Evolutionary conservation across 2,888 invertebrate genomes (phyloP).

Genomic region (Erpobdella octoculata): DNA sequence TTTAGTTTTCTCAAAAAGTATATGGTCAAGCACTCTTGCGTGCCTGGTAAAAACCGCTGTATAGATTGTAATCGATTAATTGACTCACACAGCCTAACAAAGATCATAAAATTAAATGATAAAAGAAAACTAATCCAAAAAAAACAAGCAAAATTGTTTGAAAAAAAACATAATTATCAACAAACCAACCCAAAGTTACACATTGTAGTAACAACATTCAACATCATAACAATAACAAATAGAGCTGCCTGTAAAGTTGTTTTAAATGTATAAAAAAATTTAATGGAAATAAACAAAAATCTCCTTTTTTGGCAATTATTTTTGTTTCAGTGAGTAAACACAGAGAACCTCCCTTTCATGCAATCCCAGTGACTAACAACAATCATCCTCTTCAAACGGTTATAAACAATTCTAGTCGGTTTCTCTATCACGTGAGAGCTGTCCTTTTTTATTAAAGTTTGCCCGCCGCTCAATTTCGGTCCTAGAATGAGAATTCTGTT

Average conservation of each 20-base stretch:
- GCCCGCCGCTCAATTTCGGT: neutral
- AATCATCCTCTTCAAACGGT: neutral
- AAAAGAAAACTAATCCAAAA: too few species aligned
- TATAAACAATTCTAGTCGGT: neutral
- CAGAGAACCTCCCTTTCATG: neutral
- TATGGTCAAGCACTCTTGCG: too few species aligned
- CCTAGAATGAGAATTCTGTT: neutral
- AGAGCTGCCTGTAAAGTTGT: neutral
- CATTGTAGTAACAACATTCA: too few species aligned
- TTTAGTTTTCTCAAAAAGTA: too few species aligned
- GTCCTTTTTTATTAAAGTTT: neutral
- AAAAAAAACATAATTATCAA: too few species aligned
- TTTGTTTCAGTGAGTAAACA: neutral
- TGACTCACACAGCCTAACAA: too few species aligned
- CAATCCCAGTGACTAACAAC: slow-evolving; percentile 2
- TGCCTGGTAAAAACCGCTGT: too few species aligned
- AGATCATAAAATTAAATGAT: too few species aligned
- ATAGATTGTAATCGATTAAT: too few species aligned
- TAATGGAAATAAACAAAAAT: neutral
- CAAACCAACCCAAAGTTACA: too few species aligned
- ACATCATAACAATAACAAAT: too few species aligned
- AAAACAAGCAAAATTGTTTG: too few species aligned
- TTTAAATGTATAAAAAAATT: neutral
- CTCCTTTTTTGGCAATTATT: neutral
- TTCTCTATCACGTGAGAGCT: neutral